Evolutionary conservation across 1,140 invertebrate species (phyloP).

Genomic region (Heliconius hewitsoni): DNA sequence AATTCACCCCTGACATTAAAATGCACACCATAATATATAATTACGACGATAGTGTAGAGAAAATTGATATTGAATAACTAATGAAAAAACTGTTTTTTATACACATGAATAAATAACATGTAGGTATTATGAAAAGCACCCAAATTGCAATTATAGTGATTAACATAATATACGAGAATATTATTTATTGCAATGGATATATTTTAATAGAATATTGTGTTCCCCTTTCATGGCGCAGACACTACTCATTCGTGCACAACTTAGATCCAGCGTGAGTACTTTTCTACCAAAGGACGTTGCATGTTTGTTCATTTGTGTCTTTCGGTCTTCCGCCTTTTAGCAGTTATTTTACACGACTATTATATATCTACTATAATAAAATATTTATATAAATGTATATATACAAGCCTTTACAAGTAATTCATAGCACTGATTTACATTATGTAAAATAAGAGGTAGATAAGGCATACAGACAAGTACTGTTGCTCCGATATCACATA

Average conservation of each 20-base stretch:
- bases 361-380: conserved; percentile 15
- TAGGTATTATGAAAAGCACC: neutral
- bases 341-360: conserved; percentile 23
- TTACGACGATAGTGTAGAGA: conserved; percentile 5
- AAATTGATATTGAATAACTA: neutral
- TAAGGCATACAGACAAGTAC: neutral
- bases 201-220: conserved; percentile 48
- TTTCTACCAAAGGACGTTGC: conserved; percentile 30
- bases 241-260: conserved; percentile 77
- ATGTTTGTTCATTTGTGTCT: conserved; percentile 24
- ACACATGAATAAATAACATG: neutral
- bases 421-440: conserved; percentile 10
- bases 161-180: conserved; percentile 6
- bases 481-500: neutral
- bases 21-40: conserved; percentile 32
- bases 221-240: conserved; percentile 69
- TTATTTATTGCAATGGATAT: neutral
- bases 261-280: conserved; percentile 73
- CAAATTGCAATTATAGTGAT: neutral
- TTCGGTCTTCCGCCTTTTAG: neutral
- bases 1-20: conserved; percentile 68
- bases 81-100: neutral
- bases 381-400: neutral
- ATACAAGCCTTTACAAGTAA: neutral
- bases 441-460: neutral